Evolutionary conservation across 2,113 vertebrate species (phyloP).

Genomic region (Epinephelus cyanopodus): DNA sequence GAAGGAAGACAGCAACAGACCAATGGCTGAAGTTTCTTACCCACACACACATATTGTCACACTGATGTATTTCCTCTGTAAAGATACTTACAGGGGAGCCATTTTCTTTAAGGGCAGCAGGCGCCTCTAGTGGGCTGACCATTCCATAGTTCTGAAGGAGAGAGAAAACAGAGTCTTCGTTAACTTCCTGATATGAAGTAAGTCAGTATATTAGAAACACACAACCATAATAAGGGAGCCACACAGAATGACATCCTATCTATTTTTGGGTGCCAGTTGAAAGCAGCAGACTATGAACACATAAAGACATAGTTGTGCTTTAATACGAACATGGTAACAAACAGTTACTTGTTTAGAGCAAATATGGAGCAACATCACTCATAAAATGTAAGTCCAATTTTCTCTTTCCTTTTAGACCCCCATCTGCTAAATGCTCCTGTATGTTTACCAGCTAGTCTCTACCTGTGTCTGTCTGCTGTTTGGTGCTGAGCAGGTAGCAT

Average conservation of each 20-base stretch:
- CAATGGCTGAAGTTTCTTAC: slow-evolving; percentile 3
- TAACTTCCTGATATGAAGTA: neutral
- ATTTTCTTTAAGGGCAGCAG: slow-evolving; percentile 75
- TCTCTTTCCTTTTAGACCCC: neutral
- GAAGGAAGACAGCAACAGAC: neutral
- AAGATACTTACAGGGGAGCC: slow-evolving; percentile 83
- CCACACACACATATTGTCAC: neutral
- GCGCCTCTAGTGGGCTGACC: slow-evolving; percentile 62
- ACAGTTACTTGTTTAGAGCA: too few relatives aligned
- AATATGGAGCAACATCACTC: too few relatives aligned
- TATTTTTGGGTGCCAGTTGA: too few relatives aligned
- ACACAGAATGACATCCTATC: neutral
- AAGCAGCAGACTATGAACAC: too few relatives aligned
- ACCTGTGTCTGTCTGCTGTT: neutral
- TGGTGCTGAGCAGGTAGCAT: neutral
- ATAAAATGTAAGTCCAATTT: too few relatives aligned
- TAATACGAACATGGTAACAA: too few relatives aligned
- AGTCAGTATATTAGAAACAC: neutral
- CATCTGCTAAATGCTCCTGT: neutral
- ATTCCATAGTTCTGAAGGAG: slow-evolving; percentile 68
- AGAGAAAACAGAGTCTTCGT: slow-evolving; percentile 15
- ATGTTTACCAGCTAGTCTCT: neutral
- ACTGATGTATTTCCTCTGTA: slow-evolving; percentile 9
- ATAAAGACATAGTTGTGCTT: too few relatives aligned
- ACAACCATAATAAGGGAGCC: neutral